Evolutionary conservation across 2,113 vertebrate genomes (phyloP), one percentile per base, ranked within the genome.

Genomic region (Sclerurus mexicanus): DNA sequence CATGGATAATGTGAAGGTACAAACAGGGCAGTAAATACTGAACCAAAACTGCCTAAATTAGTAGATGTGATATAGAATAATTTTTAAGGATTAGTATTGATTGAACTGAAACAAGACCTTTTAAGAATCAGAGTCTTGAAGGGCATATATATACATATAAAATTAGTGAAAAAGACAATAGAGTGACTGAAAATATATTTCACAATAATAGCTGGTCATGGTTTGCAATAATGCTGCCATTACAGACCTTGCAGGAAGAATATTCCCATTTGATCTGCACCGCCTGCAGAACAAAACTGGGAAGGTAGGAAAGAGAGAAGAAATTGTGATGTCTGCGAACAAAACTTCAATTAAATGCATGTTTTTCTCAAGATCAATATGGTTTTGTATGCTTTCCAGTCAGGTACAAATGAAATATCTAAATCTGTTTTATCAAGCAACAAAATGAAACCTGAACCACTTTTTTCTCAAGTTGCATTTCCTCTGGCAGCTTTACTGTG

Each of bases 401-500:
- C 52, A 17, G 8, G 81, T 86, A 56, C 11, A 68, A 78, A 55
- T 46, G 53, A 37, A 77, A 86, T 69, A 78, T 52, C 55, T 89
- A 86, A 81, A 86, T 87, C 22, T 88, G 20, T 23, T 85, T 93
- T 93, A 66, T 42, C 47, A 46, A 80, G 31, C 44, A 69, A 84
- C 66, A 91, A 93, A 89, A 68, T 59, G 28, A 88, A 52, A 28
- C 15, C 25, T 16, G 87, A 87, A 9, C 30, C 5, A 69, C 9
- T 81, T 86, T 97, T 92, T 93, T 40, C 53, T 85, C 53, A 90
- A 90, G 33, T 86, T 62, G 93, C 17, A 85, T 50, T 66, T 88
- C 42, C 79, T 35, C 30, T 44, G 11, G 80, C 84, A 72, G 64
- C 28, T 68, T 74, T 53, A 69, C 81, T 89, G 87, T 73, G 31